Evolutionary conservation across 2,113 vertebrate species (phyloP), one percentile per base, ranked within the genome.

Genomic region (Platysternon megacephalum): DNA sequence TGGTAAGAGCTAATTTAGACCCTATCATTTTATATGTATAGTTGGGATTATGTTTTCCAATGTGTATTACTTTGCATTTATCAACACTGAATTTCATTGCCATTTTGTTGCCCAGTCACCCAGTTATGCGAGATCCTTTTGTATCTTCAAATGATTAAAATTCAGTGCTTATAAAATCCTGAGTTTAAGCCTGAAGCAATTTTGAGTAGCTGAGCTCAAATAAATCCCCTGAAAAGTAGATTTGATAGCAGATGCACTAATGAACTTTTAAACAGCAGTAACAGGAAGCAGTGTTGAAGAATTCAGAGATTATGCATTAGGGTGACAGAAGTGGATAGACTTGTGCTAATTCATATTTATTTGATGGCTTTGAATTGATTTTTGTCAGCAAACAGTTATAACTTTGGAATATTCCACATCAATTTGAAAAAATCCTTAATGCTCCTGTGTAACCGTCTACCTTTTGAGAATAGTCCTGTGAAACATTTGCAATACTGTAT

Each of bases 191-290:
- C 89, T 87, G 49, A 80, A 93, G 83, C 28, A 49, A 80, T 14
- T 91, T 87, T 93, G 94, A 86, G 91, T 95, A 94, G 83, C 39
- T 89, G 48, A 22, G 89, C 72, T 95, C 81, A 89, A 72, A 76
- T 42, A 76, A 76, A 95, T 95, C 79, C 89, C 85, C 91, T 93
- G 81, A 91, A 94, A 95, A 93, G 86, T 86, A 84, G 49, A 65
- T 95, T 95, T 92, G 74, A 12, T 89, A 87, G 87, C 89, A 61
- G 87, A 94, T 95, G 91, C 95, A 85, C 49, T 88, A 93, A 95
- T 89, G 85, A 93, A 87, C 44, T 44, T 93, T 93, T 32, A 74
- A 86, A 6, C 83, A 92, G 80, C 79, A 87, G 2, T 19, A 76
- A 87, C 81, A 72, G 52, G 44, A 83, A 94, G 83, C 29, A 19